These are phyloP conservation scores for Periplaneta americana DNA, from an alignment of 1,140 invertebrate species.

Conservation along the genomic window DNA sequence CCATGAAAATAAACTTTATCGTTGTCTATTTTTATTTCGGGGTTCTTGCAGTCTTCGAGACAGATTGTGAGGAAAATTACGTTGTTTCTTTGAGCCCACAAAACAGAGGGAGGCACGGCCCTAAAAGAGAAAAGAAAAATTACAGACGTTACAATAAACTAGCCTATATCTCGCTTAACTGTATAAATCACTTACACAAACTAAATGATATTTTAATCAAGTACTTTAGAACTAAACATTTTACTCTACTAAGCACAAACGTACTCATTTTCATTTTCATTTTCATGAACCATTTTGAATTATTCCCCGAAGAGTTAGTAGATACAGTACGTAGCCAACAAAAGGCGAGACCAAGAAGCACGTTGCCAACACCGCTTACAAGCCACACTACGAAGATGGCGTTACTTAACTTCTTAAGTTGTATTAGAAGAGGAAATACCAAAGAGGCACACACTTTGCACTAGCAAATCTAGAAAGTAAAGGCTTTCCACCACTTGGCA, in stretches of 20 bases:
- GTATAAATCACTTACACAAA: too few species aligned
- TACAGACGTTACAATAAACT: not conserved
- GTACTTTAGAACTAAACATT: not conserved
- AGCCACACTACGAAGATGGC: not conserved
- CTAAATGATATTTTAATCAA: too few species aligned
- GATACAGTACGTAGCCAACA: not conserved
- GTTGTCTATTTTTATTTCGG: slow-evolving; percentile 74
- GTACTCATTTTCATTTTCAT: not conserved
- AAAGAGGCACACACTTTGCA: not conserved
- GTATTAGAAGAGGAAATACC: not conserved
- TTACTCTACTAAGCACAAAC: not conserved
- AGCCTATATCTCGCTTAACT: too few species aligned
- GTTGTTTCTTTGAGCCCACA: slow-evolving; percentile 85
- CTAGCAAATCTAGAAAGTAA: not conserved
- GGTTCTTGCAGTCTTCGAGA: slow-evolving; percentile 84
- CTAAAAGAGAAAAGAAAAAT: slow-evolving; percentile 31
- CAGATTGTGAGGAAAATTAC: slow-evolving; percentile 81
- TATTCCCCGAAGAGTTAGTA: not conserved
- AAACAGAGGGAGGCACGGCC: slow-evolving; percentile 68
- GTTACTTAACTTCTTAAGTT: not conserved
- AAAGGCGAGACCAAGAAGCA: not conserved
- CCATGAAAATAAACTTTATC: slow-evolving; percentile 81
- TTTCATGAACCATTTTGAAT: not conserved
- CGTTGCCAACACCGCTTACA: not conserved
- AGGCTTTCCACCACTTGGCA: not conserved